Percentiles rank a stretch among this genome's conserved stretches.
Evolutionary conservation across 2,113 vertebrate genomes (phyloP).

Genomic region (Pteronura brasiliensis): DNA sequence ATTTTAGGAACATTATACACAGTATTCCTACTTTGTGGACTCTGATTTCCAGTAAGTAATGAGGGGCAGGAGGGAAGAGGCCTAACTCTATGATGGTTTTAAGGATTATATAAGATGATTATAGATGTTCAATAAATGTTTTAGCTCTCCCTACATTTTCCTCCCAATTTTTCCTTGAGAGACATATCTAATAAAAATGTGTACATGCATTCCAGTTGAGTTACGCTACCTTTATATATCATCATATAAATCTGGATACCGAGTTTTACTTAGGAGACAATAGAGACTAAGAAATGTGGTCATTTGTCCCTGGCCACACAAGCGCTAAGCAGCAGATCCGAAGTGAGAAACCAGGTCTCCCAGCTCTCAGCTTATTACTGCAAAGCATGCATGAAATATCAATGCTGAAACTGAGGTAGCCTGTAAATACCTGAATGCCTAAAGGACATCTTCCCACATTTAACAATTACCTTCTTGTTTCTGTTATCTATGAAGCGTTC

Average conservation of each 20-base stretch:
- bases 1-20: not conserved
- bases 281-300: not conserved
- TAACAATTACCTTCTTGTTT: constrained; percentile 61
- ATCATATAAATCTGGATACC: not conserved
- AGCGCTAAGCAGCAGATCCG: not conserved
- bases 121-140: not conserved
- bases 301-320: not conserved
- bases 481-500: not conserved
- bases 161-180: not conserved
- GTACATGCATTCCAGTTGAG: not conserved
- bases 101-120: not conserved
- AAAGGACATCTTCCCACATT: constrained; percentile 2
- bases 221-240: not conserved
- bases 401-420: not conserved
- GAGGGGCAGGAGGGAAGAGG: not conserved
- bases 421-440: constrained; percentile 44
- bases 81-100: not conserved
- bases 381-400: not conserved
- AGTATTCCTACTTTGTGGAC: not conserved
- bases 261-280: not conserved
- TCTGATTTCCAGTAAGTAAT: not conserved
- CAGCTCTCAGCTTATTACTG: not conserved
- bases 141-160: not conserved
- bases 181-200: not conserved
- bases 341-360: not conserved